Evolutionary conservation across 2,113 vertebrate species (phyloP), one percentile per base, ranked within the genome.

Genomic region (Alectura lathami): DNA sequence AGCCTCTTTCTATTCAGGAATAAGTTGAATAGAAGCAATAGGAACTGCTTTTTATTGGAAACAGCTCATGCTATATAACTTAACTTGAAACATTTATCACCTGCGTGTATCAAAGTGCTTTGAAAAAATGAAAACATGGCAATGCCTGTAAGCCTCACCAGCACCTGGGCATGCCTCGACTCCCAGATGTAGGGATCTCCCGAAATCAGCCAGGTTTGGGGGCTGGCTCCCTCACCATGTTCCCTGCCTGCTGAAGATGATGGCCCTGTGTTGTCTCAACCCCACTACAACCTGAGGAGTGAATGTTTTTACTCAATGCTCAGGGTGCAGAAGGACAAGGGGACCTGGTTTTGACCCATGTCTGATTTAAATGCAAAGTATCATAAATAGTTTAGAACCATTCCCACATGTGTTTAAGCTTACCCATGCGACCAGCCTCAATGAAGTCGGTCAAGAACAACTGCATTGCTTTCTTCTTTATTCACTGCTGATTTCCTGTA

Each of bases 111-210:
- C 42, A 54, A 75, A 59, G n/a, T 24, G 18, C 60, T 68, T 57
- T 53, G 38, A 73, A 47, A 34, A 70, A 62, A 69, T 22, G 0
- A 30, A 51, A 79, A 22, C 24, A 27, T 29, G 60, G 11, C 6
- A 5, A 29, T 40, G 16, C 59, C 60, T 26, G 2, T 2, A 38
- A 77, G 51, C 23, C 16, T 38, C 50, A n/a, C 34, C 29, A 59
- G 50, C 54, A 66, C 0, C 0, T 45, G 45, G 50, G 59, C 64
- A 42, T 0, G 0, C 30, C 32, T 3, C 0, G 0, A 13, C 13
- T 67, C 38, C 1, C 36, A 18, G 0, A 0, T 20, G n/a, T 36
- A 32, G 60, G 84, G 78, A n/a, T 43, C 34, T 51, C 11, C 9
- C 17, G 68, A 24, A 60, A 22, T 43, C 70, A 27, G 38, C 78